Evolutionary conservation across 2,797 vertebrate species (phyloP), one percentile per base, ranked within the genome.

Genomic region (Holocentrus rufus): DNA sequence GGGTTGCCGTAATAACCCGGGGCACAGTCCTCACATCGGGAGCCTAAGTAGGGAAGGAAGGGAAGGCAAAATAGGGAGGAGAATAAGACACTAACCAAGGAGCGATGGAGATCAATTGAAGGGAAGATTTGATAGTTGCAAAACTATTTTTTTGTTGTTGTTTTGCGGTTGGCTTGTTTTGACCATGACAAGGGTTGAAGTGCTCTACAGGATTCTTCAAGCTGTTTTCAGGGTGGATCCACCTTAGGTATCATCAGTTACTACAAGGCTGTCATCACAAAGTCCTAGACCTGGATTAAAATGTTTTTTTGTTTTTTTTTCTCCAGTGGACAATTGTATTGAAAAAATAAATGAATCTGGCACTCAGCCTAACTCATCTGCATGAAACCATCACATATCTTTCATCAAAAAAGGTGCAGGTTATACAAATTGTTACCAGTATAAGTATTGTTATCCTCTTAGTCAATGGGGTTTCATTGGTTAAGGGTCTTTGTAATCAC

Each of bases 1-100:
- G 96, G 97, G 87, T 98, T 95, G 14, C 98, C 96, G 0, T 95
- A 96, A 87, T 96, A 95, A 72, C 98, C 98, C 0, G 98, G 95
- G 27, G 96, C 95, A 74, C 98, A 99, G 82, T 97, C 93, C 0
- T 98, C 96, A 52, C 98, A 99, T 14, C 95, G 94, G 0, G 92
- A 89, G 64, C 98, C 98, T 99, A 87, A 7, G 53, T 27, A 1
- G 7, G 15, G 46, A 55, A 20, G 14, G 52, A 13, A 5, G 36
- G 7, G 54, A 65, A 65, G 64, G 9, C 18, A 5, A 59, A 27
- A 39, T 9, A 42, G 9, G 25, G 44, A n/a, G 56, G 1, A 34
- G 49, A 59, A 22, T 5, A 2, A 42, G 4, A n/a, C 1, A 30
- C 23, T 3, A 25, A 70, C 53, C n/a, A 30, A 10, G 18, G 27